These are phyloP conservation scores for Scaptomyza reducta DNA, from an alignment of 2,888 invertebrate species.

Conservation along the genomic window DNA sequence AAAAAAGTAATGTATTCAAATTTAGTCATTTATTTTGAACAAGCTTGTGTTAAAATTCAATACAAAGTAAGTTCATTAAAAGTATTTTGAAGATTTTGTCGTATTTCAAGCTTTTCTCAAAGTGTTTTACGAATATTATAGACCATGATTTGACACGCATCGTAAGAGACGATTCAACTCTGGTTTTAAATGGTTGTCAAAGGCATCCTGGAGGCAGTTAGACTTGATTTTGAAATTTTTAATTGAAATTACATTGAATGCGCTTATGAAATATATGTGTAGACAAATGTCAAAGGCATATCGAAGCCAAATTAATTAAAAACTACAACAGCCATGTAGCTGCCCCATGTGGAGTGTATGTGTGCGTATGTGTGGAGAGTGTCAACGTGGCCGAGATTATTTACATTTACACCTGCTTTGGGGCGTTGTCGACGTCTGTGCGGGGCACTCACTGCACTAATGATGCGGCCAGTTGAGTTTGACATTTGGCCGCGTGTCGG, in stretches of 20 bases:
- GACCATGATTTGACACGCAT: neutral
- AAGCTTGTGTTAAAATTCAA: no score
- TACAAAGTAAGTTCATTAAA: no score
- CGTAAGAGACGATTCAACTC: neutral
- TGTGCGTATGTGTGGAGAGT: constrained; percentile 36
- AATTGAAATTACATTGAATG: constrained; percentile 55
- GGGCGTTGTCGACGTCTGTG: constrained; percentile 43
- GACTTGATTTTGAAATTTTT: constrained; percentile 37
- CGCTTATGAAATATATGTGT: constrained; percentile 35
- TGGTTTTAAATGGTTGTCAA: constrained; percentile 21
- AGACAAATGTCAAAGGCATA: constrained; percentile 53
- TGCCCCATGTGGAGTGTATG: constrained; percentile 60
- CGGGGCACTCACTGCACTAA: constrained; percentile 50
- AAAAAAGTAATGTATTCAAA: no score
- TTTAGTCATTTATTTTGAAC: no score
- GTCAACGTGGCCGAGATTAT: constrained; percentile 72
- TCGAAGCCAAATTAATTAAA: constrained; percentile 58
- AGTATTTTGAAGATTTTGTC: no score
- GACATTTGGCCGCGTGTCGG: constrained; percentile 66
- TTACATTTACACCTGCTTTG: constrained; percentile 75
- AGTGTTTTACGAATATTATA: neutral
- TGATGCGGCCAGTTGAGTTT: constrained; percentile 65
- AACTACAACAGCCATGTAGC: constrained; percentile 45
- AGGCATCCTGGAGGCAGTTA: constrained; percentile 12
- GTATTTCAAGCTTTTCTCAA: neutral